A percentile compares a stretch with the other conserved stretches of the same genome.
phyloP scores from a whole-genome alignment of 2,888 invertebrate species.

The Dromius quadrimaculatus region DNA sequence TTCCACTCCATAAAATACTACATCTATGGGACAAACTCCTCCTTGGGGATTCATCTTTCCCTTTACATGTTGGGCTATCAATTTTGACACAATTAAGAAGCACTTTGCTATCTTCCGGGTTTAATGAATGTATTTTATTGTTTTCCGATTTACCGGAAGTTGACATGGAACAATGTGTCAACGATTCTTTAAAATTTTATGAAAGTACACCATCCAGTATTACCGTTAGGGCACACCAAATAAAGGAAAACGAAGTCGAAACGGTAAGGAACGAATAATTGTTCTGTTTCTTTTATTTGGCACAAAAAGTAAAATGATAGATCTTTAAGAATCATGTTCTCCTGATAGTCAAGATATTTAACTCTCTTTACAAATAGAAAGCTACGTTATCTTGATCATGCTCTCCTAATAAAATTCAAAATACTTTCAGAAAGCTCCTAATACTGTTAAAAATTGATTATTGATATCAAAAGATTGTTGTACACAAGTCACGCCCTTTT shows the following conservation, averaged over 20 bases:
- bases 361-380: too few relatives aligned
- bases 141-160: slow-evolving; percentile 99
- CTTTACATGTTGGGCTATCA: slow-evolving; percentile 94
- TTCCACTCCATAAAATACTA: slow-evolving; percentile 97
- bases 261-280: slow-evolving; percentile 53
- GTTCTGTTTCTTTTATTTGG: background rate
- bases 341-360: too few relatives aligned
- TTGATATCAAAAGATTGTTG: too few relatives aligned
- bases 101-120: slow-evolving; percentile 88
- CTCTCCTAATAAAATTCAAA: too few relatives aligned
- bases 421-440: too few relatives aligned
- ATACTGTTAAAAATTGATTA: too few relatives aligned
- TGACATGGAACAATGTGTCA: slow-evolving; percentile 93
- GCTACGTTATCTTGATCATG: too few relatives aligned
- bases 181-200: slow-evolving; percentile 88
- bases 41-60: slow-evolving; percentile 92
- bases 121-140: slow-evolving; percentile 97
- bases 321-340: too few relatives aligned
- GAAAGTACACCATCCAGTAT: slow-evolving; percentile 89
- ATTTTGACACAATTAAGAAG: slow-evolving; percentile 89
- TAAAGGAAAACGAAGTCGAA: slow-evolving; percentile 57
- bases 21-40: slow-evolving; percentile 98
- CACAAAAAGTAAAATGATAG: background rate
- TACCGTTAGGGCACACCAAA: slow-evolving; percentile 84
- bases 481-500: too few relatives aligned